Conservation (phyloP, 2,113 vertebrate genomes). For the Murina feae region DNA sequence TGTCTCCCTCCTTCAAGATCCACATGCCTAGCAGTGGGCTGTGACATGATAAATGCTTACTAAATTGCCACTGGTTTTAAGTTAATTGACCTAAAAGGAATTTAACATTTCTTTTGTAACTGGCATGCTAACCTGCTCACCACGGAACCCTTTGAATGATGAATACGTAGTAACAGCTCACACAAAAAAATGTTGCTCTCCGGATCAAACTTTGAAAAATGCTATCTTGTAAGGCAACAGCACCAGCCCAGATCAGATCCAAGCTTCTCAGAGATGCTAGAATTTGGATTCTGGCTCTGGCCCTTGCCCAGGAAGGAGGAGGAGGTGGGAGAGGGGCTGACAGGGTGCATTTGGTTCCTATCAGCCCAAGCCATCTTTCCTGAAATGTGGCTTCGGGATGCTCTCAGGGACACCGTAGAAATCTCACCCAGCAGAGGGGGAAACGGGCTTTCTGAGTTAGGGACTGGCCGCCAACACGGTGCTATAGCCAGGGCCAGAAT, state of each 20-base stretch:
- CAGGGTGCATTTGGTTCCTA: not conserved
- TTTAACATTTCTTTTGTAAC: not conserved
- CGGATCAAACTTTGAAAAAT: not conserved
- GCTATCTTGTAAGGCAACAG: not conserved
- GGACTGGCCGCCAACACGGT: not conserved
- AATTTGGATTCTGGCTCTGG: not conserved
- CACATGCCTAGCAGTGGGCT: not conserved
- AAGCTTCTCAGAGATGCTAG: not conserved
- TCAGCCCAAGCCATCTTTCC: not conserved
- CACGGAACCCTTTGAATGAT: not conserved
- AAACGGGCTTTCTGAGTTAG: not conserved
- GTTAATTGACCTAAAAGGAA: constrained; percentile 6
- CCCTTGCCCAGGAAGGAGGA: not conserved
- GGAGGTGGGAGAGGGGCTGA: not conserved
- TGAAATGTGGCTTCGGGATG: not conserved
- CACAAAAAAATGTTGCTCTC: not conserved
- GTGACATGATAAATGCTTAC: not conserved
- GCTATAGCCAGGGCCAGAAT: not conserved
- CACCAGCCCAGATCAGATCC: not conserved
- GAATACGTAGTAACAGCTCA: not conserved
- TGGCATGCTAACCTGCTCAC: not conserved
- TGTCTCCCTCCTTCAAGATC: not conserved
- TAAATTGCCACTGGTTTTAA: not conserved
- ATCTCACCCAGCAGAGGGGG: not conserved
- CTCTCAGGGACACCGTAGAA: not conserved